Conservation (phyloP, 2,888 invertebrate genomes). For the Apantesis nais region DNA sequence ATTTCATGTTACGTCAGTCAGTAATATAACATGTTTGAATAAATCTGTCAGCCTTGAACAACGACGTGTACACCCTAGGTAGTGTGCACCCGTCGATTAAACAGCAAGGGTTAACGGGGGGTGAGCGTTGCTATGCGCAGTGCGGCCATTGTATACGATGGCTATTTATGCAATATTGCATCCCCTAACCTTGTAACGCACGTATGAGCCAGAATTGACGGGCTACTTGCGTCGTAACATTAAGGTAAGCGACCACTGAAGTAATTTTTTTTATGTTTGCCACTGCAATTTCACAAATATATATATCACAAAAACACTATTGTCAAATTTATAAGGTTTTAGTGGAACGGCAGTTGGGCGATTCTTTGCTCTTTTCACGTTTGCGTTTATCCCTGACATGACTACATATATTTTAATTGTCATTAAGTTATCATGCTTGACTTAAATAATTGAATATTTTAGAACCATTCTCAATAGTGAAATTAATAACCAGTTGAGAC, state of each 20-base stretch:
- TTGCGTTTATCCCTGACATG: no score
- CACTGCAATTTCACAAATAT: background rate
- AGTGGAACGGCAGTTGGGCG: no score
- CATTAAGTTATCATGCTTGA: no score
- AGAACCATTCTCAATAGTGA: no score
- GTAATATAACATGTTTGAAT: background rate
- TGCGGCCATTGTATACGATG: background rate
- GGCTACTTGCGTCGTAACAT: background rate
- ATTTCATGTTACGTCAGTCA: background rate
- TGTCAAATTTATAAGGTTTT: no score
- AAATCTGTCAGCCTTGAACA: background rate
- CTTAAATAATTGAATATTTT: no score
- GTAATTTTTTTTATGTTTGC: background rate
- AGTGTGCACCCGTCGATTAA: conserved; percentile 27
- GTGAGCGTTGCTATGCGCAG: conserved; percentile 6
- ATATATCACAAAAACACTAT: no score
- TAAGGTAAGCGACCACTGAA: background rate
- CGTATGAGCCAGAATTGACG: background rate
- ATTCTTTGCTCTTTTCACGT: no score
- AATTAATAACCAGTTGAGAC: no score
- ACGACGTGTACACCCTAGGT: conserved; percentile 23
- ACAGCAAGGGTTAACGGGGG: conserved; percentile 14
- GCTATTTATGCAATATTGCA: conserved; percentile 5
- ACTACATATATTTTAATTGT: no score
- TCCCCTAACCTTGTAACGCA: conserved; percentile 13